phyloP scores from a whole-genome alignment of 2,113 vertebrate genomes.

The Oryzias melastigma region DNA sequence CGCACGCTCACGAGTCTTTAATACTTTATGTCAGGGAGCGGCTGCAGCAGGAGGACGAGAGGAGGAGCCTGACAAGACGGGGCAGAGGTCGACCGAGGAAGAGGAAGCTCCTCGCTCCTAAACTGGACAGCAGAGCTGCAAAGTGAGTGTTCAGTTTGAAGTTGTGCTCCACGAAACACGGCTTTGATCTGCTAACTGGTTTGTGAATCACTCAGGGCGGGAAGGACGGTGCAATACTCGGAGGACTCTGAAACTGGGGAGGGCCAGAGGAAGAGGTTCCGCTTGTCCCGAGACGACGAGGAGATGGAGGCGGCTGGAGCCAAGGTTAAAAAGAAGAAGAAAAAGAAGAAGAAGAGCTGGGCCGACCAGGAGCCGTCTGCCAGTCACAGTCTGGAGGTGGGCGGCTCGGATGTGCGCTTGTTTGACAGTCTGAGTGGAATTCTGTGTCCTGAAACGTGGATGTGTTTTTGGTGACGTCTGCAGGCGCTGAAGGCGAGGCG shows the following conservation, averaged over 20 bases:
- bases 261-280: slow-evolving; percentile 84
- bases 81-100: slow-evolving; percentile 96
- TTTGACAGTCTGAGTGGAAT: not conserved
- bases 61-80: slow-evolving; percentile 87
- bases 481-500: slow-evolving; percentile 85
- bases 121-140: slow-evolving; percentile 86
- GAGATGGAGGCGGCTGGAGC: slow-evolving; percentile 71
- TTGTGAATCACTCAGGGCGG: slow-evolving; percentile 73
- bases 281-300: slow-evolving; percentile 80
- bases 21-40: slow-evolving; percentile 55
- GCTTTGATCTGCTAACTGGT: too few relatives aligned
- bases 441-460: fast-evolving
- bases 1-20: slow-evolving; percentile 39
- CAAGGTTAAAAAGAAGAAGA: slow-evolving; percentile 80
- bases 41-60: slow-evolving; percentile 86
- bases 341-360: slow-evolving; percentile 85
- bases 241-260: slow-evolving; percentile 91
- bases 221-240: slow-evolving; percentile 84
- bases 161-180: not conserved
- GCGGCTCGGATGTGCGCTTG: slow-evolving; percentile 5
- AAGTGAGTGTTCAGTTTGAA: slow-evolving; percentile 79
- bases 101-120: slow-evolving; percentile 88
- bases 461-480: not conserved
- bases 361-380: slow-evolving; percentile 80
- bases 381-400: slow-evolving; percentile 86